Percentiles rank a stretch among this genome's conserved stretches.
These are phyloP conservation scores for Oceanodroma leucorhoa DNA, from an alignment of 2,797 vertebrate genomes.

Conservation along the genomic window DNA sequence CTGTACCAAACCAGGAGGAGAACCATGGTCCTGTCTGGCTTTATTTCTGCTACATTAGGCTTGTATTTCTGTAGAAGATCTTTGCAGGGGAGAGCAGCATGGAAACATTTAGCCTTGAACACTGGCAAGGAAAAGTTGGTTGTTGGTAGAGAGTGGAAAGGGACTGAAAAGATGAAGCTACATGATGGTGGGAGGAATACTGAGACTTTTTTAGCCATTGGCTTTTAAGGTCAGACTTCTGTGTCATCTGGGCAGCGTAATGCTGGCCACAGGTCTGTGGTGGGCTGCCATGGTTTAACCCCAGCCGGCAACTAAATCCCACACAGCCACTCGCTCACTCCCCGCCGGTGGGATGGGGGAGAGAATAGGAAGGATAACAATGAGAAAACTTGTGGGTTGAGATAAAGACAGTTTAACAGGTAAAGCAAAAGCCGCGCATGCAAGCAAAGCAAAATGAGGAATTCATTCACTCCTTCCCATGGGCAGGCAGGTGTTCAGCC, in stretches of 20 bases:
- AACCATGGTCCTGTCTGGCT: neutral
- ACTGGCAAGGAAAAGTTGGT: neutral
- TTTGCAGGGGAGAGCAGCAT: neutral
- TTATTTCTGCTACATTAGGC: neutral
- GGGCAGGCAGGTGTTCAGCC: too few relatives aligned
- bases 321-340: too few relatives aligned
- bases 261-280: neutral
- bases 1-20: neutral
- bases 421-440: too few relatives aligned
- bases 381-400: too few relatives aligned
- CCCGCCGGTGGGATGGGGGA: too few relatives aligned
- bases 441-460: too few relatives aligned
- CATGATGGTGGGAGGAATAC: fast-evolving
- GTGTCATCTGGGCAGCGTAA: neutral
- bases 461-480: too few relatives aligned
- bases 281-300: neutral
- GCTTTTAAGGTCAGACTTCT: neutral
- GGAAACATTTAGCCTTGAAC: neutral
- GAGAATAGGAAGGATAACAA: too few relatives aligned
- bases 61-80: neutral
- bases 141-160: neutral
- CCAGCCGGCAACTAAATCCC: too few relatives aligned
- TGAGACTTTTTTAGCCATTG: neutral
- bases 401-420: too few relatives aligned
- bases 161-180: neutral